These are phyloP conservation scores for Morpho helenor DNA, from an alignment of 2,888 invertebrate species.

Conservation along the genomic window DNA sequence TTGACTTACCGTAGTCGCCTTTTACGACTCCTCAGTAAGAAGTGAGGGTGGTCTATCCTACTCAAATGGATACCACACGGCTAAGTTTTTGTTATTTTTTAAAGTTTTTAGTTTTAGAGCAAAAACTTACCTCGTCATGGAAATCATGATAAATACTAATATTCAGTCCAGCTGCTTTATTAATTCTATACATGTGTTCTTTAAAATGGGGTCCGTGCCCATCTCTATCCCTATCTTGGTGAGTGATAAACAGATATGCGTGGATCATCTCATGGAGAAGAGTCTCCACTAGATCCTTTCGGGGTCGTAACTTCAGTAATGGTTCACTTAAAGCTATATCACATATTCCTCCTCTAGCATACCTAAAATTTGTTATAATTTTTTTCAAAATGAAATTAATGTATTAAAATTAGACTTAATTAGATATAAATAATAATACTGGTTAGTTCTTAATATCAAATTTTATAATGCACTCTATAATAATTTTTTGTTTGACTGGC, in stretches of 20 bases:
- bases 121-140: constrained; percentile 89
- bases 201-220: constrained; percentile 98
- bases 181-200: constrained; percentile 95
- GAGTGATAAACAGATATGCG: constrained; percentile 94
- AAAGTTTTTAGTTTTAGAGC: not conserved
- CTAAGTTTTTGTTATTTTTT: too few relatives aligned
- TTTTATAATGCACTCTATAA: too few relatives aligned
- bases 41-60: too few relatives aligned
- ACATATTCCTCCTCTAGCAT: constrained; percentile 86
- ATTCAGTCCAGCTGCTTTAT: constrained; percentile 89
- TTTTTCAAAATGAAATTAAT: not conserved
- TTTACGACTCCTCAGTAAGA: too few relatives aligned
- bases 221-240: constrained; percentile 91
- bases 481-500: too few relatives aligned
- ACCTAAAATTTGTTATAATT: constrained; percentile 60
- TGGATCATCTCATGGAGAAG: constrained; percentile 99
- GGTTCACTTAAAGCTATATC: constrained; percentile 94
- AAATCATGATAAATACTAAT: constrained; percentile 97
- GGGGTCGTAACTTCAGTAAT: constrained; percentile 92
- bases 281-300: constrained; percentile 97
- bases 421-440: too few relatives aligned
- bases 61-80: too few relatives aligned
- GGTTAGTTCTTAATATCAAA: too few relatives aligned
- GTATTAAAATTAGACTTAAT: not conserved
- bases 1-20: too few relatives aligned